Base-by-base conservation (phyloP, 2,888 invertebrate genomes). In the Mylabris sibirica region DNA sequence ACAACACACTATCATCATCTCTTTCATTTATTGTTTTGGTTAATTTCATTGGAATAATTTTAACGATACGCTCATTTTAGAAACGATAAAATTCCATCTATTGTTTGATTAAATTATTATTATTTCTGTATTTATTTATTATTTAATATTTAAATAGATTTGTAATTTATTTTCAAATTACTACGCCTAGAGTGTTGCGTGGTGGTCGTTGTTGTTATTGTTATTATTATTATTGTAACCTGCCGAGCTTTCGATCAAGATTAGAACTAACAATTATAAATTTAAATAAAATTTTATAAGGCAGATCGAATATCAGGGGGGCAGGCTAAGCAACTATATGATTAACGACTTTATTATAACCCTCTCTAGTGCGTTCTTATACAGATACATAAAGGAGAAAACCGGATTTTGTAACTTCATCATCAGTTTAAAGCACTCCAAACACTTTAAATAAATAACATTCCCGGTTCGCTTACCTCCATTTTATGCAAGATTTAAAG, bases 321-420 rank as follows among this genome's bases (percentile, higher is more conserved):
- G 83, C 82, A 81, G 82, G 80, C 77, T 79, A 78, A 78, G 79
- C 80, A 79, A 82, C 81, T 80, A 84, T 57, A 57, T 84, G 84
- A 84, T 84, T 84, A 84, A 84, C 84, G 84, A 84, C 84, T 84
- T 84, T 84, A 84, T 84, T 84, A 84, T 84, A 44, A 82, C 82
- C 82, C 80, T 77, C 65, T 65, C 63, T 57, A 12, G 57, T 12
- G 24, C 57, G n/a, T 14, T 3, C 11, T 22, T 11, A 57, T 12
- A 12, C 12, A 20, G 0, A 57, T 24, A 14, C 22, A 57, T 24
- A 57, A 72, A 74, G 75, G 79, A 79, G 80, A 81, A 80, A 84
- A 84, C 84, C 84, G 84, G 84, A 82, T 83, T 82, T 84, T 81
- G 83, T 84, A 84, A 84, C 84, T 84, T 84, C 84, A 84, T 84